Percentiles rank a stretch among this genome's conserved stretches.
Conservation (phyloP, 1,140 invertebrate species). For the Zaprionus capensis region DNA sequence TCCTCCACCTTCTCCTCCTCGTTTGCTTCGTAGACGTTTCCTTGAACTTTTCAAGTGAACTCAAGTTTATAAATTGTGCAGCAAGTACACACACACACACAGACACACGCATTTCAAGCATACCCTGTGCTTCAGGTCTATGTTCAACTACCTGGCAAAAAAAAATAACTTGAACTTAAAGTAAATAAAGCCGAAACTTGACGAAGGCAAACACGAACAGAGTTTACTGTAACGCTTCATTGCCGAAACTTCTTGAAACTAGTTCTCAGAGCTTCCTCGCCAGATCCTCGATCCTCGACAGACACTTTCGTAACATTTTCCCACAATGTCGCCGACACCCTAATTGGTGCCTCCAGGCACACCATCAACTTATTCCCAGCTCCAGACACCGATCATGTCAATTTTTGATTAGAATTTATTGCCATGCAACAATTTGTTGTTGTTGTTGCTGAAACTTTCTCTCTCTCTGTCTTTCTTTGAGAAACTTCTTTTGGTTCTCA, state of each 20-base stretch:
- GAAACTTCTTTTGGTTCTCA: conserved; percentile 16
- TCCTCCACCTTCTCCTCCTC: conserved; percentile 2
- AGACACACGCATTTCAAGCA: conserved; percentile 1
- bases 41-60: conserved; percentile 82
- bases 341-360: conserved; percentile 56
- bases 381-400: conserved; percentile 57
- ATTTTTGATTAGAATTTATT: conserved; percentile 78
- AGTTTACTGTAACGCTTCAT: conserved; percentile 41
- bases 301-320: conserved; percentile 39
- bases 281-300: not conserved
- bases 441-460: not conserved
- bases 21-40: conserved; percentile 56
- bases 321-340: conserved; percentile 53
- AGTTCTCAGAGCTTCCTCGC: conserved; percentile 27
- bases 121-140: conserved; percentile 55
- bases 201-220: conserved; percentile 20
- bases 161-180: conserved; percentile 10
- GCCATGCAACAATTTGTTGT: conserved; percentile 45
- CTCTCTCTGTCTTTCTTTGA: not conserved
- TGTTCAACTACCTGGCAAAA: conserved; percentile 64
- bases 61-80: conserved; percentile 82
- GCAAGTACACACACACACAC: conserved; percentile 62
- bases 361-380: conserved; percentile 13
- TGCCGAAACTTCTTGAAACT: conserved; percentile 56
- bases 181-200: conserved; percentile 14